Base-by-base conservation (phyloP, 1,140 invertebrate genomes). In the Schlechtendalia chinensis region DNA sequence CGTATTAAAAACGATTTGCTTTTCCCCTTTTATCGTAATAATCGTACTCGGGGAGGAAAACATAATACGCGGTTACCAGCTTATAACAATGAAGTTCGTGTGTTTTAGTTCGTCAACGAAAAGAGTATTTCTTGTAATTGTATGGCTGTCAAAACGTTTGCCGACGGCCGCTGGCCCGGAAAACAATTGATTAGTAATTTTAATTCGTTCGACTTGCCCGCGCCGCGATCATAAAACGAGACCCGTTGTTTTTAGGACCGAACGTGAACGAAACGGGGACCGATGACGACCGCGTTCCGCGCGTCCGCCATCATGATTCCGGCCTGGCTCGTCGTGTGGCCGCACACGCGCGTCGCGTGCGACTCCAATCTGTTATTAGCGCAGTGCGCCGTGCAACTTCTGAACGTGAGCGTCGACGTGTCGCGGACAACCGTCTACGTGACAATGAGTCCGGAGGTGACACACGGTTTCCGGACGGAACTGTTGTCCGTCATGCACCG, bases 311-410 rank as follows among this genome's bases (percentile, higher is more conserved):
- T 53, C 16, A 53, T 12, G 27, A 24, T 69, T 69, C 50, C 50
- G 0, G 22, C 14, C 14, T 2, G n/a, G n/a, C 6, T 27, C 1
- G 22, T 27, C 6, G 22, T 53, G 19, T 47, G 14, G 16, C 5
- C 1, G 24, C 22, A 1, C 22, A 11, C 5, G 27, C 8, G 8
- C 5, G 1, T 5, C 16, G 19, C 5, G 24, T 47, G 45, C 24
- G 39, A 71, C 19, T 27, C 29, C 24, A 53, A 27, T 32, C 53
- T 56, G n/a, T 47, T 74, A n/a, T 47, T 74, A n/a, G 71, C 71
- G 14, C 27, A 56, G 14, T 74, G 71, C 24, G 27, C 71, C 11
- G 53, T 56, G 17, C 10, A 39, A 5, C 32, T 74, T 1, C 8
- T 74, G 27, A 32, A 74, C 27, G 27, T 56, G 5, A 58, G 53